Conservation (phyloP, 2,113 vertebrate species). For the Scytalopus superciliaris region DNA sequence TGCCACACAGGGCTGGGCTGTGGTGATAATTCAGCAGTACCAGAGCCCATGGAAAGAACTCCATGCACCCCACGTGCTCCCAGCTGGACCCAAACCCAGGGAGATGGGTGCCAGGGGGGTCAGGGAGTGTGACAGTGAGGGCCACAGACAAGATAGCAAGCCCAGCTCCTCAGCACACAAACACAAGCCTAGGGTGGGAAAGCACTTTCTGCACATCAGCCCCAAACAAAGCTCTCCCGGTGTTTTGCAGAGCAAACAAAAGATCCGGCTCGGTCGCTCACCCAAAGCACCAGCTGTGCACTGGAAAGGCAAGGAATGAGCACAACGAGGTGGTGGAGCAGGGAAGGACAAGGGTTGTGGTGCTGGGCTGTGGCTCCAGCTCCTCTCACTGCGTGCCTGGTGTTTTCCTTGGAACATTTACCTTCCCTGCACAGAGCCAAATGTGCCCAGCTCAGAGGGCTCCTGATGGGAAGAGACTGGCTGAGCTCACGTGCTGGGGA, state of each 20-base stretch:
- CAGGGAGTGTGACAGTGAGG: background rate
- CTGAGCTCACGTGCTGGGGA: background rate
- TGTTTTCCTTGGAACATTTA: background rate
- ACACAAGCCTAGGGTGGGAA: rapidly evolving
- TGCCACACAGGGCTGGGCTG: background rate
- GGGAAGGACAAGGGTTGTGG: background rate
- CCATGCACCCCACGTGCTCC: rapidly evolving
- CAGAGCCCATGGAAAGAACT: background rate
- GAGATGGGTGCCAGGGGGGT: background rate
- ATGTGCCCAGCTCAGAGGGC: background rate
- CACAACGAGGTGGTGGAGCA: background rate
- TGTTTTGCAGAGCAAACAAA: background rate
- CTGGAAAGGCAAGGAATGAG: background rate
- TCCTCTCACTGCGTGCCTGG: rapidly evolving
- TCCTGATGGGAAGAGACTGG: background rate
- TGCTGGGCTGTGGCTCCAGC: background rate
- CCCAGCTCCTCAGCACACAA: background rate
- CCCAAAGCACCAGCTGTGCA: background rate
- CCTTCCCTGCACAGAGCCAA: background rate
- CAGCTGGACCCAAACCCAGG: background rate
- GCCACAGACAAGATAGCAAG: background rate
- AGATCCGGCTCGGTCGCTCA: background rate
- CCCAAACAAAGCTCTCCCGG: rapidly evolving
- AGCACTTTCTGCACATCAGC: background rate
- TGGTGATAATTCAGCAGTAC: background rate